These are phyloP conservation scores for Crossaster papposus DNA, from an alignment of 53 echinoderm and acorn worm species.

Conservation along the genomic window DNA sequence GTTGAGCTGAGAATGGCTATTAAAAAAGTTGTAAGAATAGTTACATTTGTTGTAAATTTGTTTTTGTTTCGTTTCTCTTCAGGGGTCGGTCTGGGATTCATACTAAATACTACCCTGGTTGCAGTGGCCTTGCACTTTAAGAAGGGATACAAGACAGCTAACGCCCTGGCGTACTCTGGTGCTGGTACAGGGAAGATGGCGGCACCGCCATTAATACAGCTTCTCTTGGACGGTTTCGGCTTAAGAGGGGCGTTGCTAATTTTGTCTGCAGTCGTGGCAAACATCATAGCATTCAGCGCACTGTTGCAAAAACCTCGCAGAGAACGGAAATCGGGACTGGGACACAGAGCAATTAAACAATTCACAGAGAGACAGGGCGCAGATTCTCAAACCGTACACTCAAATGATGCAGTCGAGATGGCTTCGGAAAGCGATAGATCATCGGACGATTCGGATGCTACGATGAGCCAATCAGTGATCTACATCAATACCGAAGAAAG, in stretches of 20 bases:
- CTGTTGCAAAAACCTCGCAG: background rate
- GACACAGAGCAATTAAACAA: too few relatives aligned
- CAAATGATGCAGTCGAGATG: background rate
- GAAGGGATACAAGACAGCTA: background rate
- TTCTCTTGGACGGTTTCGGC: conserved; percentile 2
- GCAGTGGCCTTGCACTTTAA: conserved; percentile 28
- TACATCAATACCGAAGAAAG: background rate
- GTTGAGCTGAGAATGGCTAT: too few relatives aligned
- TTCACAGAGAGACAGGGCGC: background rate
- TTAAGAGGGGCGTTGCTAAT: conserved; percentile 28
- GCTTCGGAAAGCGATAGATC: background rate
- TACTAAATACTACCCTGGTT: background rate
- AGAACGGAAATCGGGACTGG: background rate
- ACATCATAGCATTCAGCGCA: background rate
- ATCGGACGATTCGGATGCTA: background rate
- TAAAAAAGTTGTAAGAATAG: too few relatives aligned
- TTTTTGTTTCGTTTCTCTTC: background rate
- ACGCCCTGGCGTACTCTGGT: background rate
- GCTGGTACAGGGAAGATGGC: background rate
- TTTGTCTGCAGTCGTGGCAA: conserved; percentile 7
- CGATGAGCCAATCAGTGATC: background rate
- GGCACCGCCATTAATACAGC: conserved; percentile 17
- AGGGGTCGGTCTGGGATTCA: conserved; percentile 16
- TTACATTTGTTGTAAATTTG: background rate
- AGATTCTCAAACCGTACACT: background rate